Evolutionary conservation across 2,797 vertebrate genomes (phyloP).

Genomic region (Staurois parvus): DNA sequence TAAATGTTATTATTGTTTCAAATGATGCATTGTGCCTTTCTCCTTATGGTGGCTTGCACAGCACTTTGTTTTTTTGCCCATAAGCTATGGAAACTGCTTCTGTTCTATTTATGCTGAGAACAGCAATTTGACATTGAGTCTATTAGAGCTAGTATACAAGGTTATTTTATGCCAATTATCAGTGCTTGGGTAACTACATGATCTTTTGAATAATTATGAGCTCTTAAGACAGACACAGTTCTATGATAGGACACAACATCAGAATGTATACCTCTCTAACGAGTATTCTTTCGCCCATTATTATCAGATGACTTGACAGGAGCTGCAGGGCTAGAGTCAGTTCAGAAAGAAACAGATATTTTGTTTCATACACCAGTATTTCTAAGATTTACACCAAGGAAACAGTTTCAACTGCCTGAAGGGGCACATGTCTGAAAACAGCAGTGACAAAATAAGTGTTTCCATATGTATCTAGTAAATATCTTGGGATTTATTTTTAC

Average conservation of each 20-base stretch:
- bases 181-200: slow-evolving; percentile 51
- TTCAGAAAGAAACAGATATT: slow-evolving; percentile 26
- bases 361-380: slow-evolving; percentile 33
- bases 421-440: slow-evolving; percentile 16
- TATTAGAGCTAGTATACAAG: slow-evolving; percentile 45
- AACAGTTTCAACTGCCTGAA: slow-evolving; percentile 30
- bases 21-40: slow-evolving; percentile 40
- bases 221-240: slow-evolving; percentile 38
- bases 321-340: slow-evolving; percentile 38
- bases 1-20: slow-evolving; percentile 45
- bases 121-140: slow-evolving; percentile 40
- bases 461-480: slow-evolving; percentile 14
- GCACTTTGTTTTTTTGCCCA: slow-evolving; percentile 57
- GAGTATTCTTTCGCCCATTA: slow-evolving; percentile 24
- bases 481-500: not conserved
- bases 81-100: slow-evolving; percentile 51
- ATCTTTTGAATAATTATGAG: slow-evolving; percentile 54
- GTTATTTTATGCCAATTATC: slow-evolving; percentile 59
- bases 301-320: slow-evolving; percentile 40
- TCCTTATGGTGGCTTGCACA: slow-evolving; percentile 47
- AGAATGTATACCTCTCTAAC: slow-evolving; percentile 39
- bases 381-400: slow-evolving; percentile 36
- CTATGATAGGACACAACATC: slow-evolving; percentile 41
- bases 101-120: slow-evolving; percentile 49
- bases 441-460: not conserved